A percentile compares a stretch with the other conserved stretches of the same genome.
Conservation (phyloP, 1,140 invertebrate species). For the Rhyacophila brunnea region DNA sequence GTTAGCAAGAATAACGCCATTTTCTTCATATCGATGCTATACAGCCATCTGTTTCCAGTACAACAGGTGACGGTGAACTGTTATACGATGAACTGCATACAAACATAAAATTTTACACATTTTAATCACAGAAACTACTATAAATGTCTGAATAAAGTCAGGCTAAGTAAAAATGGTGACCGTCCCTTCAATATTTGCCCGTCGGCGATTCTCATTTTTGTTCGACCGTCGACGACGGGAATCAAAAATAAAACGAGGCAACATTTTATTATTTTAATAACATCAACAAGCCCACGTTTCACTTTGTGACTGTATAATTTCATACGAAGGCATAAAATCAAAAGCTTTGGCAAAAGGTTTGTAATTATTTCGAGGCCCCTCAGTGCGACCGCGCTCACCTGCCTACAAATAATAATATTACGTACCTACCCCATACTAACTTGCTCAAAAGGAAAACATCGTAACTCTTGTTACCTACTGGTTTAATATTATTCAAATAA, state of each 20-base stretch:
- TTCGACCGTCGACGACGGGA: conserved; percentile 12
- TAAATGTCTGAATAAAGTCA: too few species aligned
- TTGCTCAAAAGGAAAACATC: neutral
- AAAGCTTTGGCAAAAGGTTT: conserved; percentile 30
- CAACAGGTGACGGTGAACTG: too few species aligned
- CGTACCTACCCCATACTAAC: neutral
- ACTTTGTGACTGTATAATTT: conserved; percentile 34
- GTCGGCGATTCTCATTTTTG: conserved; percentile 7
- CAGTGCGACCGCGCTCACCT: conserved; percentile 4
- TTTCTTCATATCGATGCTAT: too few species aligned
- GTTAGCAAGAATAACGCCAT: too few species aligned
- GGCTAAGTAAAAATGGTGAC: neutral
- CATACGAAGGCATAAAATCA: conserved; percentile 28
- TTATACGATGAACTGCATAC: too few species aligned
- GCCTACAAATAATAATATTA: neutral
- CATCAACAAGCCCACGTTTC: conserved; percentile 29
- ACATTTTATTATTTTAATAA: conserved; percentile 34
- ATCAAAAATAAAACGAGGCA: conserved; percentile 10
- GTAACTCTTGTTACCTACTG: too few species aligned
- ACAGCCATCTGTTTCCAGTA: too few species aligned
- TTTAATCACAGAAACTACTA: too few species aligned
- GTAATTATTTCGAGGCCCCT: conserved; percentile 26
- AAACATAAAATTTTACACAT: too few species aligned
- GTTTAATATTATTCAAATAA: too few species aligned
- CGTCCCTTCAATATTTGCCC: conserved; percentile 1